phyloP scores from a whole-genome alignment of 2,797 vertebrate species.

The Muraenolepis orangiensis region DNA sequence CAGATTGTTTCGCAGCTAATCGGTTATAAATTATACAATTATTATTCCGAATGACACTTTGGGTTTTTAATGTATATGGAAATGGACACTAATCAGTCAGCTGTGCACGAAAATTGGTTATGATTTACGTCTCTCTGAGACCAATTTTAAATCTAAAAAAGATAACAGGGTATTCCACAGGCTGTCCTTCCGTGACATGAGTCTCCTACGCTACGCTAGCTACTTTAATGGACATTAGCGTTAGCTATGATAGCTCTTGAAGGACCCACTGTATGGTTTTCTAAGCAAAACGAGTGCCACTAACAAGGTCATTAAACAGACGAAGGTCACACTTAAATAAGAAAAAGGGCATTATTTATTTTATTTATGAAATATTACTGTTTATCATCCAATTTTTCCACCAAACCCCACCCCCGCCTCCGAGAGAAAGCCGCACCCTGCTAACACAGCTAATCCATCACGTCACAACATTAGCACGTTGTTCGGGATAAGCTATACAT shows the following conservation, averaged over 20 bases:
- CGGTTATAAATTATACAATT: constrained; percentile 1
- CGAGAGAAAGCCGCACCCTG: not conserved
- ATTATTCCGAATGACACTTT: not conserved
- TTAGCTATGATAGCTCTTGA: not conserved
- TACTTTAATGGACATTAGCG: not conserved
- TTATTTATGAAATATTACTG: not conserved
- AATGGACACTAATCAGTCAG: not conserved
- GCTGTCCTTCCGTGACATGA: not conserved
- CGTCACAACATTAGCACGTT: not conserved
- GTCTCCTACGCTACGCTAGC: not conserved
- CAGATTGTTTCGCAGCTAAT: constrained; percentile 44
- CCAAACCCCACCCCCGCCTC: no score
- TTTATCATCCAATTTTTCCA: not conserved
- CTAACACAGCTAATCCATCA: not conserved
- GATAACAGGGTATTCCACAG: no score
- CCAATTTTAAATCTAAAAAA: not conserved
- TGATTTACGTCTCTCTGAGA: not conserved
- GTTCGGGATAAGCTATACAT: not conserved
- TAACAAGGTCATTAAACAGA: not conserved
- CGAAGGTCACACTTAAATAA: not conserved
- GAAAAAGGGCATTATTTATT: not conserved
- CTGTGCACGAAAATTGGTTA: not conserved
- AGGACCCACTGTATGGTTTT: not conserved
- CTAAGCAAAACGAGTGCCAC: not conserved
- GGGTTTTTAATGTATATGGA: not conserved